These are phyloP conservation scores for Chaetophractus vellerosus DNA, from an alignment of 2,797 vertebrate species.

Conservation along the genomic window DNA sequence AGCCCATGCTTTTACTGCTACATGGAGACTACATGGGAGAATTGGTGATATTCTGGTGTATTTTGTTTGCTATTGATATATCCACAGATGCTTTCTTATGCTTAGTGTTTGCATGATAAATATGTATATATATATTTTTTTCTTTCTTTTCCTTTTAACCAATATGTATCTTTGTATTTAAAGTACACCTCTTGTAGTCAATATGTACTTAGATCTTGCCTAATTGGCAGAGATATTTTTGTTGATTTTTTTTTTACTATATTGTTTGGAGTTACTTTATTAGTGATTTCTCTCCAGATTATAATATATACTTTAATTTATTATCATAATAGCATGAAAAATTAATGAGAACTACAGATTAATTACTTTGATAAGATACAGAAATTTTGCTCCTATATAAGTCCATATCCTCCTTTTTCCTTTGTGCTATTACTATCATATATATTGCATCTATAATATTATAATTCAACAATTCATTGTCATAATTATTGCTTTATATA, in stretches of 20 bases:
- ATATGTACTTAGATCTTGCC: not conserved
- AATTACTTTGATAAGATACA: slow-evolving; percentile 4
- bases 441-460: not conserved
- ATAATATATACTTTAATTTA: not conserved
- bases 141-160: not conserved
- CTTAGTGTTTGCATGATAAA: not conserved
- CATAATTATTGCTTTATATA: not conserved
- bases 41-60: not conserved
- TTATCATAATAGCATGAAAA: not conserved
- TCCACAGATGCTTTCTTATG: not conserved
- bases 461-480: not conserved
- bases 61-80: not conserved
- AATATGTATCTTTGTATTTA: not conserved
- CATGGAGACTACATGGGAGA: not conserved
- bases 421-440: not conserved
- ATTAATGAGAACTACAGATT: not conserved
- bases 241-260: not conserved
- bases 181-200: not conserved
- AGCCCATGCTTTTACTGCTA: not conserved
- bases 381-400: not conserved
- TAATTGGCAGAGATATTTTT: not conserved
- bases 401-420: not conserved
- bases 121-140: not conserved
- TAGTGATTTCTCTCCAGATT: not conserved
- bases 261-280: not conserved